Evolutionary conservation across 2,113 vertebrate genomes (phyloP).

Genomic region (Neolamprologus ventralis): DNA sequence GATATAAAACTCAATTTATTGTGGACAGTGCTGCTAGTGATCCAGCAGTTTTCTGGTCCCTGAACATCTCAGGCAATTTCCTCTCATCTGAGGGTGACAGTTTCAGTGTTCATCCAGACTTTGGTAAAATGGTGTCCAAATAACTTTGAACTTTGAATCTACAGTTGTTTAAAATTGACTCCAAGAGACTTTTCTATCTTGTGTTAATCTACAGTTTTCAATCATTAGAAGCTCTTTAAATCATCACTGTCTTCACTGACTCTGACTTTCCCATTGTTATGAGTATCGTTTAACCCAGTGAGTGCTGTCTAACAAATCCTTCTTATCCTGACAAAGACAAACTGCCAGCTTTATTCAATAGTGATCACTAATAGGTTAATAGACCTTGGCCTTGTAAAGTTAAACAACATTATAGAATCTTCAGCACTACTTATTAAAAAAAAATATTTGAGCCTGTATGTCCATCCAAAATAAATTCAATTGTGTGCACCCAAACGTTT

Average conservation of each 20-base stretch:
- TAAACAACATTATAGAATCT: background rate
- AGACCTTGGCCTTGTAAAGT: background rate
- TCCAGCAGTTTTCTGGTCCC: background rate
- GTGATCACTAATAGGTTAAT: rapidly evolving
- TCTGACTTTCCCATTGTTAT: background rate
- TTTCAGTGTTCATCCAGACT: background rate
- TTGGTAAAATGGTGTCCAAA: background rate
- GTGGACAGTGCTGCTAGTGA: background rate
- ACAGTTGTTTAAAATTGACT: background rate
- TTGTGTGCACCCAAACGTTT: rapidly evolving
- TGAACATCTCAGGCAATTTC: background rate
- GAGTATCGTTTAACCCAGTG: background rate
- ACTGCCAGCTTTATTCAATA: background rate
- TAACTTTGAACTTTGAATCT: background rate
- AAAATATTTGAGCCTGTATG: rapidly evolving
- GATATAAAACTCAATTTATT: background rate
- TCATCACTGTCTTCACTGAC: background rate
- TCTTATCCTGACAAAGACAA: background rate
- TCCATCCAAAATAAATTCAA: background rate
- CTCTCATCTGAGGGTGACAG: background rate
- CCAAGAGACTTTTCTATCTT: background rate
- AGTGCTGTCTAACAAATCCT: background rate
- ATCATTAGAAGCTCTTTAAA: background rate
- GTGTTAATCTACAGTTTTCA: background rate
- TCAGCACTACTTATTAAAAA: background rate